These are phyloP conservation scores for Lates japonicus DNA, from an alignment of 2,797 vertebrate genomes.

Conservation along the genomic window DNA sequence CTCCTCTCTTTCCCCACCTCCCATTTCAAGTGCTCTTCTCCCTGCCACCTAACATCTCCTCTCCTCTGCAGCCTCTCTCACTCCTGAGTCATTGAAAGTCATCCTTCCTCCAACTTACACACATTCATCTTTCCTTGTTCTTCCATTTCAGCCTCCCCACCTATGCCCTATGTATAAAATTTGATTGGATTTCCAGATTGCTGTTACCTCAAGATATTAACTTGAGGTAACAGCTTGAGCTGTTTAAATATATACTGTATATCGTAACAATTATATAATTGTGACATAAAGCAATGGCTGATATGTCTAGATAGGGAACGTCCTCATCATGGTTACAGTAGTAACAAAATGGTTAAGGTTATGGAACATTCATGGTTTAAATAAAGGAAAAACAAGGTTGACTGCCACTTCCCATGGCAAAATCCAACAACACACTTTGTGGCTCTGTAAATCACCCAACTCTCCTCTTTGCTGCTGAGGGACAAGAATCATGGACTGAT, in stretches of 20 bases:
- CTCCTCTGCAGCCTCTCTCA: slow-evolving; percentile 13
- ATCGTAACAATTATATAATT: neutral
- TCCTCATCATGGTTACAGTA: neutral
- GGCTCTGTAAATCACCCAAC: neutral
- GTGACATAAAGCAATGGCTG: neutral
- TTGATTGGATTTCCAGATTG: neutral
- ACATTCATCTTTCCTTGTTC: neutral
- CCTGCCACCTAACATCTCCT: slow-evolving; percentile 16
- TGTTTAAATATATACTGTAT: too few relatives aligned
- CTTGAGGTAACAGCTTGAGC: too few relatives aligned
- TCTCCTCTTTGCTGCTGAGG: neutral
- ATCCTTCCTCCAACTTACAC: neutral
- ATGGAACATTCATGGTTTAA: neutral
- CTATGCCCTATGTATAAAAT: neutral
- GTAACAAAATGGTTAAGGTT: neutral
- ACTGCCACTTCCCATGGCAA: too few relatives aligned
- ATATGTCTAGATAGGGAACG: neutral
- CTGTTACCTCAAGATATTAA: neutral
- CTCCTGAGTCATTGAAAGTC: slow-evolving; percentile 11
- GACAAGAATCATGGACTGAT: neutral
- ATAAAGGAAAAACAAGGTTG: too few relatives aligned
- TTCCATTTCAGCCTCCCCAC: neutral
- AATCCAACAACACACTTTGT: neutral
- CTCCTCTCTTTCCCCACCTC: slow-evolving; percentile 11
- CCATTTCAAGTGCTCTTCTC: neutral